These are phyloP conservation scores for Oncorhynchus keta DNA, from an alignment of 2,113 vertebrate species.

Conservation along the genomic window DNA sequence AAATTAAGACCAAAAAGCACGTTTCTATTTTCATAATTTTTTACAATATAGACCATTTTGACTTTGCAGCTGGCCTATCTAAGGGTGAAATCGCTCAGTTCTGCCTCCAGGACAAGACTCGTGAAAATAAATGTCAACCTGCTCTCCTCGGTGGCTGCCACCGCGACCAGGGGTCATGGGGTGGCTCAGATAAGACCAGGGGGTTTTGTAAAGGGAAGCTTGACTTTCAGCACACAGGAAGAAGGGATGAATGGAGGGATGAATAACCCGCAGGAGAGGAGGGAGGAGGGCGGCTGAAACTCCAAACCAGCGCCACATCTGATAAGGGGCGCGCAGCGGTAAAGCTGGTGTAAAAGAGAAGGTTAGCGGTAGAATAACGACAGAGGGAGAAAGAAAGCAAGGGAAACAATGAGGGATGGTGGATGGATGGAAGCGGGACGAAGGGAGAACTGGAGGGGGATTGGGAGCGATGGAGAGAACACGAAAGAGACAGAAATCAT, in stretches of 20 bases:
- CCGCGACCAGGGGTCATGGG: slow-evolving; percentile 73
- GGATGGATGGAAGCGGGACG: background rate
- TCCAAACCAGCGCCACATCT: slow-evolving; percentile 80
- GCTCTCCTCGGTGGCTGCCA: slow-evolving; percentile 71
- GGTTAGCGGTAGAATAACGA: slow-evolving; percentile 70
- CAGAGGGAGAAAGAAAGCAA: background rate
- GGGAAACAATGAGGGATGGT: background rate
- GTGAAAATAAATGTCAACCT: too few relatives aligned
- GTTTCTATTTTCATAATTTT: too few relatives aligned
- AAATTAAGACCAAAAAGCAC: too few relatives aligned
- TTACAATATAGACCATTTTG: too few relatives aligned
- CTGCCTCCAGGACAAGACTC: too few relatives aligned
- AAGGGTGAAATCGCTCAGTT: slow-evolving; percentile 1
- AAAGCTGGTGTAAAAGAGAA: slow-evolving; percentile 78
- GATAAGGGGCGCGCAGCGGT: slow-evolving; percentile 78
- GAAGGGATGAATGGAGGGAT: slow-evolving; percentile 77
- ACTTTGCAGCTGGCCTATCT: too few relatives aligned
- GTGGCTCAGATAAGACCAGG: slow-evolving; percentile 81
- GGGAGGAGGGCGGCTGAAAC: slow-evolving; percentile 78
- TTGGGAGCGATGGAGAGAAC: background rate
- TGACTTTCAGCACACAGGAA: slow-evolving; percentile 89
- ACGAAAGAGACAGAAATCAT: background rate
- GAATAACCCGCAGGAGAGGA: slow-evolving; percentile 77
- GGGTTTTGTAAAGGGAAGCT: slow-evolving; percentile 83
- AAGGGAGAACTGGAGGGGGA: background rate